phyloP scores from a whole-genome alignment of 2,888 invertebrate species.

The Hydriomena furcata region DNA sequence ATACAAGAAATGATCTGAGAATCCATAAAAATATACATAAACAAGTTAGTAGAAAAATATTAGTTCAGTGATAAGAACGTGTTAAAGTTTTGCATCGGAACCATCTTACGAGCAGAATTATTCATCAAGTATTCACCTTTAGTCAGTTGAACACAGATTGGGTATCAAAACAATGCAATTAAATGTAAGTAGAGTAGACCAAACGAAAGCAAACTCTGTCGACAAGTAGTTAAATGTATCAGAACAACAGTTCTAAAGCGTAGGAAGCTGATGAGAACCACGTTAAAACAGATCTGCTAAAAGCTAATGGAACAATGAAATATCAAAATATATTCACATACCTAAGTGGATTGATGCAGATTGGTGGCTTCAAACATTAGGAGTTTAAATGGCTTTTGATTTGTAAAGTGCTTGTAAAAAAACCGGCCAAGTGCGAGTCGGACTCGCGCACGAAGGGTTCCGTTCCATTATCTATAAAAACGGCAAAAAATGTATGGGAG shows the following conservation, averaged over 20 bases:
- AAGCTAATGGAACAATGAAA: conserved; percentile 53
- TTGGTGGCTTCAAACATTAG: conserved; percentile 16
- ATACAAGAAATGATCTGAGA: no score
- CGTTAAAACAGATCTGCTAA: conserved; percentile 43
- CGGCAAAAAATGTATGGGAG: no score
- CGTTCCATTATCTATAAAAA: no score
- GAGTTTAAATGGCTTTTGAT: neutral
- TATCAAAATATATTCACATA: conserved; percentile 46
- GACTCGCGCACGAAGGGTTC: no score
- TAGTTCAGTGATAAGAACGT: no score
- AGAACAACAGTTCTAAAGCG: conserved; percentile 27
- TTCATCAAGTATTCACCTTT: no score
- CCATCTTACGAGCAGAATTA: no score
- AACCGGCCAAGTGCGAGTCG: no score
- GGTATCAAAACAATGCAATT: conserved; percentile 22
- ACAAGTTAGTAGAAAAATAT: no score
- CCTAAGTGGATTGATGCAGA: conserved; percentile 30
- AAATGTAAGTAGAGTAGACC: conserved; percentile 24
- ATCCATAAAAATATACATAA: no score
- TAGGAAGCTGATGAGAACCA: conserved; percentile 46
- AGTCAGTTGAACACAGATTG: no score
- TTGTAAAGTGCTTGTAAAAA: neutral
- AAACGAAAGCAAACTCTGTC: conserved; percentile 26
- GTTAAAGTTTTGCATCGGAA: no score
- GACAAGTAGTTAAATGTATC: conserved; percentile 19